These are phyloP conservation scores for Bombus sylvicola DNA, from an alignment of 1,140 invertebrate species.

Conservation along the genomic window DNA sequence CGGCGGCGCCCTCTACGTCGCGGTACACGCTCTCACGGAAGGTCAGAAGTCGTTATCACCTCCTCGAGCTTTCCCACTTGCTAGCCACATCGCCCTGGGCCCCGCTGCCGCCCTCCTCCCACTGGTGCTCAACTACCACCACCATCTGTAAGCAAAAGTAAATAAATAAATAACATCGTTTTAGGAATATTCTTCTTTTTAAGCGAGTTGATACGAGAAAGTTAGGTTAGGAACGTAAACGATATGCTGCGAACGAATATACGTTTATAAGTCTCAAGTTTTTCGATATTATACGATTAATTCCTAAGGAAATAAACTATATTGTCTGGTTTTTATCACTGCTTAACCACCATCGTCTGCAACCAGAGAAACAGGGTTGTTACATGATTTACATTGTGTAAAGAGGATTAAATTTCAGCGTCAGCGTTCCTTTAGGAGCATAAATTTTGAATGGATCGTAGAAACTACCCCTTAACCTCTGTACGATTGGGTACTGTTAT, in stretches of 20 bases:
- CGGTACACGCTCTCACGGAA: conserved; percentile 71
- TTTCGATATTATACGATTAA: background rate
- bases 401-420: background rate
- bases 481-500: background rate
- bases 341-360: background rate
- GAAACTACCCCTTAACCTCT: background rate
- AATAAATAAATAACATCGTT: background rate
- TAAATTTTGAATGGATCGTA: background rate
- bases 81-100: conserved; percentile 76
- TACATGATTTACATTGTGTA: background rate
- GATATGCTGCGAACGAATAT: too few relatives aligned
- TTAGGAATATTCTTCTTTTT: background rate
- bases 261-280: too few relatives aligned
- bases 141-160: conserved; percentile 74
- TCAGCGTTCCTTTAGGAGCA: background rate
- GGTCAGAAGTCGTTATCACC: conserved; percentile 82
- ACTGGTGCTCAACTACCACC: conserved; percentile 66
- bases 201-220: background rate
- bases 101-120: conserved; percentile 64
- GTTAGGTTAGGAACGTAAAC: too few relatives aligned
- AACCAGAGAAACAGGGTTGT: background rate
- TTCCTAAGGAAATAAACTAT: background rate
- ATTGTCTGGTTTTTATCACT: too few relatives aligned
- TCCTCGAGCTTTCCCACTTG: conserved; percentile 78
- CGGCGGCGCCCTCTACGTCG: conserved; percentile 63